Conservation (phyloP, 1,140 invertebrate genomes). For the Goniozus legneri region DNA sequence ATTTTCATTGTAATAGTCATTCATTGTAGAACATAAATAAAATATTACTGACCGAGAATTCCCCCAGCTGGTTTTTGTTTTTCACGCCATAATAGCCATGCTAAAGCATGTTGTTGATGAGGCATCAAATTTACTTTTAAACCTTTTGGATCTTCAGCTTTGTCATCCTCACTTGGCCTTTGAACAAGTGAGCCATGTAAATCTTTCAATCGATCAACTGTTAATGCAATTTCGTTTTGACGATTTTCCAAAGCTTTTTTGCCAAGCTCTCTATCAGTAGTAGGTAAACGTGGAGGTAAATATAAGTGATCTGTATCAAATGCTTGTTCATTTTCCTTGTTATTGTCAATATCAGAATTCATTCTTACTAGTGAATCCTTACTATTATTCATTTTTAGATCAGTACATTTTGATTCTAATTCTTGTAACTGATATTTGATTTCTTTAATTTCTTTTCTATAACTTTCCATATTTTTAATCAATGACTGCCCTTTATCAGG, state of each 20-base stretch:
- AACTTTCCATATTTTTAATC: slow-evolving; percentile 36
- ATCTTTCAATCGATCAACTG: slow-evolving; percentile 67
- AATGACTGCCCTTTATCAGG: slow-evolving; percentile 57
- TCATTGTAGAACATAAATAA: slow-evolving; percentile 1
- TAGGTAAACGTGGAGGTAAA: neutral
- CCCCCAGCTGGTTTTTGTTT: slow-evolving; percentile 77
- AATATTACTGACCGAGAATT: slow-evolving; percentile 56
- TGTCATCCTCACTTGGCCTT: slow-evolving; percentile 61
- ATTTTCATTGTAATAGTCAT: slow-evolving; percentile 10
- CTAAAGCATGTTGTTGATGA: slow-evolving; percentile 83
- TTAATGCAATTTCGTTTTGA: slow-evolving; percentile 63
- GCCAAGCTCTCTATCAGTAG: slow-evolving; percentile 22
- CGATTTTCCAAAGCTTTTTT: slow-evolving; percentile 59
- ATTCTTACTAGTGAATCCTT: slow-evolving; percentile 5
- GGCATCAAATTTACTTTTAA: slow-evolving; percentile 72
- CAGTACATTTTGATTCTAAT: slow-evolving; percentile 44
- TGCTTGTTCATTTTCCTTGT: slow-evolving; percentile 10
- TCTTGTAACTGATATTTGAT: slow-evolving; percentile 50
- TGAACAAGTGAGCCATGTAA: slow-evolving; percentile 70
- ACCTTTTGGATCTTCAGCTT: slow-evolving; percentile 61
- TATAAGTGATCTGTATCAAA: slow-evolving; percentile 20
- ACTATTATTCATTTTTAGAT: slow-evolving; percentile 8
- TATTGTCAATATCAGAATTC: slow-evolving; percentile 4
- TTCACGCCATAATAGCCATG: slow-evolving; percentile 89
- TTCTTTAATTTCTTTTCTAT: slow-evolving; percentile 43